phyloP scores from a whole-genome alignment of 2,888 invertebrate genomes.

The Luffia ferchaultella region DNA sequence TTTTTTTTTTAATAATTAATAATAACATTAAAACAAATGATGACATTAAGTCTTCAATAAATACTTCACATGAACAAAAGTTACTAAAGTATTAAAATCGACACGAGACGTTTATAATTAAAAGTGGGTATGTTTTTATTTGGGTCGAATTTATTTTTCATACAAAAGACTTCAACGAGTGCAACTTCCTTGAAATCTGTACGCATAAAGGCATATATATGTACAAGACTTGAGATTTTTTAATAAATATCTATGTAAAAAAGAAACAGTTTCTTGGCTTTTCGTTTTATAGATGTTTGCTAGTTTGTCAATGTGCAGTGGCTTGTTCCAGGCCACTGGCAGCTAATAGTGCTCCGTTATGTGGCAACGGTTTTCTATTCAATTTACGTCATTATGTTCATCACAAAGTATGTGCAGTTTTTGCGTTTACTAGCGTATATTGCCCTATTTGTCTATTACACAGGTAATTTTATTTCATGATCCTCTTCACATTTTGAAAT shows the following conservation, averaged over 20 bases:
- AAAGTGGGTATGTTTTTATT: no score
- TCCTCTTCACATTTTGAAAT: no score
- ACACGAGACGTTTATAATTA: no score
- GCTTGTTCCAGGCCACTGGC: not conserved
- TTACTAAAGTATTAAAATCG: no score
- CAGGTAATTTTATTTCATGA: not conserved
- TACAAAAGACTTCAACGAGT: not conserved
- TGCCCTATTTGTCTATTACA: not conserved
- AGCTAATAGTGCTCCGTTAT: not conserved
- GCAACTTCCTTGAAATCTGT: no score
- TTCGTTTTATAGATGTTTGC: not conserved
- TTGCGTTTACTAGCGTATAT: not conserved
- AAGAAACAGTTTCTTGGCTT: not conserved
- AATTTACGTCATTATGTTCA: not conserved
- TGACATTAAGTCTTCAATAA: no score
- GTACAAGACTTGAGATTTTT: no score
- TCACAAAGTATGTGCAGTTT: no score
- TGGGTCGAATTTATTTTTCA: not conserved
- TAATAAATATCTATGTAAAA: not conserved
- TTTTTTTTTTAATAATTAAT: no score
- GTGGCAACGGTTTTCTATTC: not conserved
- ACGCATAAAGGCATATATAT: no score
- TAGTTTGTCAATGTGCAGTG: not conserved
- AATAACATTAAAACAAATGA: no score
- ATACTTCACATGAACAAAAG: no score